Evolutionary conservation across 1,140 invertebrate species (phyloP), one percentile per base, ranked within the genome.

Genomic region (Megathymus violae): DNA sequence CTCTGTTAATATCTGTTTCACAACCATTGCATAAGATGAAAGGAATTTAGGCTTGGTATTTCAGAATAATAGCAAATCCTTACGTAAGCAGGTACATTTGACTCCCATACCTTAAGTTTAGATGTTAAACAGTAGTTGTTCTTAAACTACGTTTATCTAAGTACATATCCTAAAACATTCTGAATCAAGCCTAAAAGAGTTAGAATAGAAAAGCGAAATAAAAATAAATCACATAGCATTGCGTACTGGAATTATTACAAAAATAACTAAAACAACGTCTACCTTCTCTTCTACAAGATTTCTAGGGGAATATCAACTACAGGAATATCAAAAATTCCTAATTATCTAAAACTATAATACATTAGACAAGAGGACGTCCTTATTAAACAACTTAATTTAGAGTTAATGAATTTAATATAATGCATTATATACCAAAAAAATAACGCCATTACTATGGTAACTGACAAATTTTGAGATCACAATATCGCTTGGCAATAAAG

Each of bases 401-500:
- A 22, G 25, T 17, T 52, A 17, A 22, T 31, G 9, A 31, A 7
- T 9, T 13, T 41, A 40, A 13, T n/a, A 43, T 31, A 27, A 54
- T 43, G 38, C 38, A 9, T 25, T 54, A 43, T 43, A 27, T 41
- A 14, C 41, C 52, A 41, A 56, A 56, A n/a, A 46, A 43, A 56
- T 43, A 56, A 56, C n/a, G 6, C 27, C 16, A 46, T 10, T 9
- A 16, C 19, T 25, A 22, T 38, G 14, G 13, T 51, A 51, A 52
- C 50, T 52, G 52, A 56, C 65, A 67, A 64, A 31, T 50, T 71
- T 77, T 72, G 75, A 80, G 74, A 87, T 88, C 82, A 87, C 85
- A 85, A 82, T 87, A 87, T 89, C 81, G 85, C 85, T 88, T 88
- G 72, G 85, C 85, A 89, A 85, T 88, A 82, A 78, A 73, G 64